These are phyloP conservation scores for Drosophila punjabiensis DNA, from an alignment of 1,140 invertebrate species.

Conservation along the genomic window DNA sequence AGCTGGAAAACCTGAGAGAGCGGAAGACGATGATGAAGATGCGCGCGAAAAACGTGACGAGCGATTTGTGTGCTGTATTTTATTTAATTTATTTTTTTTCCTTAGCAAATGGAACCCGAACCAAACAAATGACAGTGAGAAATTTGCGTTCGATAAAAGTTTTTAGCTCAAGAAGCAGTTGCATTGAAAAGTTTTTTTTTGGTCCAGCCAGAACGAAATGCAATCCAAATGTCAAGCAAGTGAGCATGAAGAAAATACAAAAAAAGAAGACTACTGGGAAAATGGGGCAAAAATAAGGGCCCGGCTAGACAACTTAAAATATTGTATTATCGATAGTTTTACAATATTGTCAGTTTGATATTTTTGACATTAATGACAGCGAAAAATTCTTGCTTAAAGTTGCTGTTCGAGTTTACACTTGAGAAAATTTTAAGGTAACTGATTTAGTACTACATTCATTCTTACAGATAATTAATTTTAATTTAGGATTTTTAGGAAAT, in stretches of 20 bases:
- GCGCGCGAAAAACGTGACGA: slow-evolving; percentile 77
- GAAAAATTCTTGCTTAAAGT: slow-evolving; percentile 43
- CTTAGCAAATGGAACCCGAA: slow-evolving; percentile 18
- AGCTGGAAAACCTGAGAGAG: slow-evolving; percentile 7
- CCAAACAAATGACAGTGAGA: slow-evolving; percentile 67
- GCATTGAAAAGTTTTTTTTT: slow-evolving; percentile 27
- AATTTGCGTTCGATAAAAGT: slow-evolving; percentile 59
- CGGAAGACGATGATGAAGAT: slow-evolving; percentile 69
- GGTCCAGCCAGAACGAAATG: slow-evolving; percentile 37
- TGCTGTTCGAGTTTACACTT: slow-evolving; percentile 25
- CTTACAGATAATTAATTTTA: no score
- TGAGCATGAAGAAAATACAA: slow-evolving; percentile 1
- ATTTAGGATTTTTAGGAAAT: no score
- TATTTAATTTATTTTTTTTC: slow-evolving; percentile 30
- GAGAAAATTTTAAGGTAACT: neutral
- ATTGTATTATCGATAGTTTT: slow-evolving; percentile 71
- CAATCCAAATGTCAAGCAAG: slow-evolving; percentile 51
- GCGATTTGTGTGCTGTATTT: slow-evolving; percentile 49
- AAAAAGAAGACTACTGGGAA: neutral
- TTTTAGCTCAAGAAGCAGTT: slow-evolving; percentile 5
- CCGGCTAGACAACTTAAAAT: slow-evolving; percentile 41
- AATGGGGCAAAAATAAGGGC: slow-evolving; percentile 5
- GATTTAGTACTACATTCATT: neutral
- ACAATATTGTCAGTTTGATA: slow-evolving; percentile 74
- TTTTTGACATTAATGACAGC: slow-evolving; percentile 77